Base-by-base conservation (phyloP, 2,113 vertebrate species). In the Bubalus kerabau region DNA sequence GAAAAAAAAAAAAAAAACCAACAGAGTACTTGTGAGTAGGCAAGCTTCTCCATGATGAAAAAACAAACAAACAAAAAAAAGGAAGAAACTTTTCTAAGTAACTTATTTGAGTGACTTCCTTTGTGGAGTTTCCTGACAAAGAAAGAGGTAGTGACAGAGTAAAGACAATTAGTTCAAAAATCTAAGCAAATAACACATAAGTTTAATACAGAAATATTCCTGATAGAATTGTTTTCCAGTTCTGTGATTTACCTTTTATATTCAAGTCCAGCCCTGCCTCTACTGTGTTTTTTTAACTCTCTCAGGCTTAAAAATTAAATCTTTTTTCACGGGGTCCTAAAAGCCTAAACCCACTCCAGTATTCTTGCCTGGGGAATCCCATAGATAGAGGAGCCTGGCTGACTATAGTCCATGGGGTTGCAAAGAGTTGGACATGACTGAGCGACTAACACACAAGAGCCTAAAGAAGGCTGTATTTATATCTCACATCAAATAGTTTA, bases 101-200 rank as follows among this genome's bases (percentile, higher is more conserved):
- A 93, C 40, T 94, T 94, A 57, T 60, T 62, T 80, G n/a, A 93
- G 36, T 78, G 10, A 28, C 7, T 91, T 80, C 90, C 26, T 94
- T 74, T 95, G n/a, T 93, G 43, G 76, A 85, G 32, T 76, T 87
- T 74, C 46, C 8, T 54, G 26, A 94, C 40, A 94, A 90, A 93
- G 54, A 96, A 94, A 87, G 12, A 46, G 12, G 30, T 48, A 88
- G 26, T 52, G 30, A 59, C n/a, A 88, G 30, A 32, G 40, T 43
- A 50, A 30, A 97, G 56, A 87, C 8, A 91, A 95, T 59, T 91
- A 62, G 19, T 84, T 90, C 56, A 93, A 96, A 56, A 97, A 80
- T 15, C 81, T 92, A 96, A 91, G 3, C 14, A 92, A 78, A 83
- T 89, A 81, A 46, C 11, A 92, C 32, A 11, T 46, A 36, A 50